Base-by-base conservation (phyloP, 1,140 invertebrate genomes). In the Paraescarpia echinospica region DNA sequence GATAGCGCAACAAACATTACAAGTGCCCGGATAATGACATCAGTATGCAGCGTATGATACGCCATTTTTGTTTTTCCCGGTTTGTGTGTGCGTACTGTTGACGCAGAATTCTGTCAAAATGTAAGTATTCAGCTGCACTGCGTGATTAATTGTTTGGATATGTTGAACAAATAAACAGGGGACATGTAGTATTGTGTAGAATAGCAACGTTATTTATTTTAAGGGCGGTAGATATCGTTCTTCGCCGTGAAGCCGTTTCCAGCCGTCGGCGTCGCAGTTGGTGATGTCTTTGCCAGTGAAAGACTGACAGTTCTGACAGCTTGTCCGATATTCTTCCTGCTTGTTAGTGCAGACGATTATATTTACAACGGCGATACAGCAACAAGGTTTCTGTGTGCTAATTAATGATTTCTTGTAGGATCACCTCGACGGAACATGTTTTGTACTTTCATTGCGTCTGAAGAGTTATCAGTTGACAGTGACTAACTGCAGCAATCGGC, bases 31-130 rank as follows among this genome's bases (percentile, higher is more conserved):
- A 77, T 77, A 77, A 77, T 77, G 59, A 77, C 59, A 77, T 77
- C 59, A 77, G 59, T 77, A 77, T 77, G 59, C 59, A 77, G 59
- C 59, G 59, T 77, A 77, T 77, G 59, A 77, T 77, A 77, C 59
- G 59, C 59, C 59, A 77, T 77, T 77, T 77, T 77, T 77, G 59
- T 77, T 77, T 77, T 77, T 77, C 59, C 59, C 8, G 59, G 59
- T 77, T 77, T 77, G 59, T 77, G 59, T 77, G 59, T 77, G 59
- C 22, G 59, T 77, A 77, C 8, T 77, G 59, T 77, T 77, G 59
- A 77, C 59, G 59, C 59, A 77, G 59, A 77, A 77, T 27, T 77
- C 59, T 77, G 59, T 77, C 59, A 77, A 77, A 77, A 77, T 77
- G 59, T 77, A 77, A 77, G 59, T 77, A 77, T 77, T 27, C 59